These are phyloP conservation scores for Sepioteuthis lessoniana DNA, from an alignment of 2,888 invertebrate genomes.

Conservation along the genomic window DNA sequence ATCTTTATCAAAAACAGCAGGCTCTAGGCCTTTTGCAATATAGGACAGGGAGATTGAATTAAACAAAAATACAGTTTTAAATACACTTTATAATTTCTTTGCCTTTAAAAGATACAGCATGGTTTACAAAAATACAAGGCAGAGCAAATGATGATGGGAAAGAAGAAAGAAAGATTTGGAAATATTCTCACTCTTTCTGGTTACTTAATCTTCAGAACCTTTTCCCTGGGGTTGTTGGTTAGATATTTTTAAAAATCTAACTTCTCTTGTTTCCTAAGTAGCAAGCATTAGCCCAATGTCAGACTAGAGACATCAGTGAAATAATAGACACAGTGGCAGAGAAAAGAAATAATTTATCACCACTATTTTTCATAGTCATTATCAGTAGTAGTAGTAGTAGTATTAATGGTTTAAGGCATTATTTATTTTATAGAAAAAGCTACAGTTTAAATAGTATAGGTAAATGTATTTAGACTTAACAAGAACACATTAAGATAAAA, in stretches of 20 bases:
- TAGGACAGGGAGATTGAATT: not conserved
- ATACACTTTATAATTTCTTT: no score
- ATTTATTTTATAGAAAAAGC: not conserved
- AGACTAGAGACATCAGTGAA: not conserved
- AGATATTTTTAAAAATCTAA: not conserved
- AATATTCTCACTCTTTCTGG: not conserved
- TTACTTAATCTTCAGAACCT: not conserved
- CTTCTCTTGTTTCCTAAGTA: not conserved
- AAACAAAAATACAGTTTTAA: not conserved
- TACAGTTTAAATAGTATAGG: not conserved
- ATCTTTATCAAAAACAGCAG: not conserved
- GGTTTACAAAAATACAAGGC: no score
- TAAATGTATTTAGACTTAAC: not conserved
- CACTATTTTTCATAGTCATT: no score
- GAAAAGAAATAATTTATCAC: not conserved
- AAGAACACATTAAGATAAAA: not conserved
- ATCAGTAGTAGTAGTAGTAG: no score
- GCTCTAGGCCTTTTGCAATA: not conserved
- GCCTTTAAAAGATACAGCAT: no score
- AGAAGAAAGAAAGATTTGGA: not conserved
- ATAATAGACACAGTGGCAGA: not conserved
- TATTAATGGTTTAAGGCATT: not conserved
- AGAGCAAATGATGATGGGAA: not conserved
- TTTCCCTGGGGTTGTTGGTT: not conserved
- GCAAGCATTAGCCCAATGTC: not conserved